A percentile compares a stretch with the other conserved stretches of the same genome.
These are phyloP conservation scores for Daboia siamensis DNA, from an alignment of 2,113 vertebrate genomes.

Conservation along the genomic window DNA sequence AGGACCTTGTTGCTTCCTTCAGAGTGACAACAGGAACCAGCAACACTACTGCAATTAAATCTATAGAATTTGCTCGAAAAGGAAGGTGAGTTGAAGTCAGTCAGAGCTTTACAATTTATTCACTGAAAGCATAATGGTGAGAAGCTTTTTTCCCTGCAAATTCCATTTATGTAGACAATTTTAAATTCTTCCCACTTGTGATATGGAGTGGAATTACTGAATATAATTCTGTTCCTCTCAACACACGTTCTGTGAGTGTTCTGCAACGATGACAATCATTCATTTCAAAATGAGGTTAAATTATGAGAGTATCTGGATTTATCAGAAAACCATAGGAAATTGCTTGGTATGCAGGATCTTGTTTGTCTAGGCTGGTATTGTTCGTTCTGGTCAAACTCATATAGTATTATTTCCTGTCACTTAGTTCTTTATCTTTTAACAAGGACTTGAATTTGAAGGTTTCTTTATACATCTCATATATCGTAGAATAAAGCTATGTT, in stretches of 20 bases:
- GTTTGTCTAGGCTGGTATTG: neutral
- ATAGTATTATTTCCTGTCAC: neutral
- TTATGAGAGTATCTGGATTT: too few relatives aligned
- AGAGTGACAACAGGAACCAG: constrained; percentile 98
- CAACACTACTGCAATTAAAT: constrained; percentile 98
- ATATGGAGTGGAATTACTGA: neutral
- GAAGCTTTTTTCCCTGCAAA: neutral
- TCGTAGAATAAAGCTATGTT: neutral
- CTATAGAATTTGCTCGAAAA: constrained; percentile 97
- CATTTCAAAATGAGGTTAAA: neutral
- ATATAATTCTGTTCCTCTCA: neutral
- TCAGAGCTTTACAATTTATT: neutral
- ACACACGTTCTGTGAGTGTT: neutral
- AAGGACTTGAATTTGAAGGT: neutral
- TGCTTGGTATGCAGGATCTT: neutral
- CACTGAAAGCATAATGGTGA: neutral
- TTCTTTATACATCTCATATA: neutral
- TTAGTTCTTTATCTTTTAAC: neutral
- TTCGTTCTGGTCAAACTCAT: neutral
- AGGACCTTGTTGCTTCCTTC: constrained; percentile 96
- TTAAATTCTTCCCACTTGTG: neutral
- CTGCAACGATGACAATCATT: neutral
- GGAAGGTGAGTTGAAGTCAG: constrained; percentile 80
- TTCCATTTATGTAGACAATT: neutral
- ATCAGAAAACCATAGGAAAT: neutral